Percentiles rank a stretch among this genome's conserved stretches.
Conservation (phyloP, 2,888 invertebrate genomes). For the Stomorhina lunata region DNA sequence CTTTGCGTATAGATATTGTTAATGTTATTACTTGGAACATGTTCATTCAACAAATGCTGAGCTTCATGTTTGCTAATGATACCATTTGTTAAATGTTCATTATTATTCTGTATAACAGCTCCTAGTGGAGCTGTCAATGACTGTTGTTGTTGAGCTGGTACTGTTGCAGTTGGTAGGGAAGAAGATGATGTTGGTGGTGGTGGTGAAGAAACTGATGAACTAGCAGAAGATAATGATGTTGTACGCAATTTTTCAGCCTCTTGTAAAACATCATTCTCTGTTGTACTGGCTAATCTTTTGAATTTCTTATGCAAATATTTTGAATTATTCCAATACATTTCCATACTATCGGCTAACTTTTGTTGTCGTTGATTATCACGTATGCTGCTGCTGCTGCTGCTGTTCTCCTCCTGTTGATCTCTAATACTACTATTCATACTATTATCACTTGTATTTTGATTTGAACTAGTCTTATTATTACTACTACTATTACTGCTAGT, state of each 20-base stretch:
- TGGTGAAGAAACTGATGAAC: constrained; percentile 73
- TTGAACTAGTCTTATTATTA: constrained; percentile 65
- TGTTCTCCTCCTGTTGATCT: constrained; percentile 60
- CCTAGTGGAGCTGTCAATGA: not conserved
- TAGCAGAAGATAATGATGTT: constrained; percentile 74
- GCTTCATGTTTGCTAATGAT: constrained; percentile 33
- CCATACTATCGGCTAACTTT: constrained; percentile 36
- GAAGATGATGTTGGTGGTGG: constrained; percentile 69
- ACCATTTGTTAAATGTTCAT: constrained; percentile 59
- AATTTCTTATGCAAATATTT: constrained; percentile 96
- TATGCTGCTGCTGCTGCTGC: constrained; percentile 63
- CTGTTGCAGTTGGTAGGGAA: constrained; percentile 38
- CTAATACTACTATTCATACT: constrained; percentile 62
- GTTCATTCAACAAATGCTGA: constrained; percentile 15
- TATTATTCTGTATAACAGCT: not conserved
- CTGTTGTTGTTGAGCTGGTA: constrained; percentile 18
- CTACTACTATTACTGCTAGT: constrained; percentile 44
- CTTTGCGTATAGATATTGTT: constrained; percentile 33
- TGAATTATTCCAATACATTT: constrained; percentile 81
- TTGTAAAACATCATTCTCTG: constrained; percentile 67
- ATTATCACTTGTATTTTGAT: constrained; percentile 65
- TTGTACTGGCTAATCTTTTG: constrained; percentile 88
- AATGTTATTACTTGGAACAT: constrained; percentile 21
- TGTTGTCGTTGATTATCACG: constrained; percentile 57
- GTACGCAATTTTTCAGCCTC: constrained; percentile 71